Evolutionary conservation across 2,888 invertebrate species (phyloP), one percentile per base, ranked within the genome.

Genomic region (Daptonema setosum): DNA sequence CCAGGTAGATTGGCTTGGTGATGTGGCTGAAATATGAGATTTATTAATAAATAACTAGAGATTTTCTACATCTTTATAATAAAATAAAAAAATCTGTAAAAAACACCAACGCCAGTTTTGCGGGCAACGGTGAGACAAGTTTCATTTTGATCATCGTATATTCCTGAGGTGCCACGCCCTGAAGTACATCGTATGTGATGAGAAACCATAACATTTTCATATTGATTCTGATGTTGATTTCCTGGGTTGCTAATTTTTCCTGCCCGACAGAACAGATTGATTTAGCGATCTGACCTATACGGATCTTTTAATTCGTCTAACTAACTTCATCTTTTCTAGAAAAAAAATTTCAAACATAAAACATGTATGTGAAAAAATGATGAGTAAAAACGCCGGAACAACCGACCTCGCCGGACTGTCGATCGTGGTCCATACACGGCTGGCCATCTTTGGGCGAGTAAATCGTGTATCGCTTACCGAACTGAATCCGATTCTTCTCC

Each of bases 361-460:
- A 17, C 50, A 52, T 53, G 52, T 52, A 59, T 26, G 53, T 26
- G 24, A 28, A 3, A 59, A 14, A 22, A 56, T 41, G 20, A 56
- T 2, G 53, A 35, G 48, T 17, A 41, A 29, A 20, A 50, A 3
- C 2, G 5, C 24, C 24, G 3, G 26, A 24, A 8, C 11, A 3
- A 2, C 30, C 59, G 58, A 72, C 73, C 76, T 99, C 97, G 0
- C 97, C 97, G 1, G 81, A 77, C 47, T 86, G 82, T 64, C 97
- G 79, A 72, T 99, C 97, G 70, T 99, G 97, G 73, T 99, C 97
- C 97, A 99, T 97, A 71, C 97, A 99, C 0, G 97, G 95, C 71
- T 99, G 97, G 11, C 83, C 83, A 74, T 99, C 97, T 67, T 84
- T 80, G 0, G 93, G 90, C 0, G 93, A 95, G 73, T 80, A 99